phyloP scores from a whole-genome alignment of 2,888 invertebrate genomes.

The Caradrina clavipalpis region DNA sequence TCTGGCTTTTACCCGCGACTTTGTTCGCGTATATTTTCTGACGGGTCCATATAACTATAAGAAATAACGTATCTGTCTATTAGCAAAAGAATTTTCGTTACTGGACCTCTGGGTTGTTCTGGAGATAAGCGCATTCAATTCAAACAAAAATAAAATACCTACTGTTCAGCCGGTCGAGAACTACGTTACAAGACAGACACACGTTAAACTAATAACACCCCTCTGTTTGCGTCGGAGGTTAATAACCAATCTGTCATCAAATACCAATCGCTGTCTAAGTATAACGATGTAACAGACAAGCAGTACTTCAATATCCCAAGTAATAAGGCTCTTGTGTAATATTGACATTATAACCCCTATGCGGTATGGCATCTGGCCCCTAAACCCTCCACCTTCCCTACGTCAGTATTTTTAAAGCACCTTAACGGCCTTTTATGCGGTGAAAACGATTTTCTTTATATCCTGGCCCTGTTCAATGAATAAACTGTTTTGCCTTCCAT shows the following conservation, averaged over 20 bases:
- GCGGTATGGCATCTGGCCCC: conserved; percentile 43
- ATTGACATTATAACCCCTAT: conserved; percentile 43
- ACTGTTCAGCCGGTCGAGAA: too few species aligned
- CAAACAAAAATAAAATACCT: conserved; percentile 24
- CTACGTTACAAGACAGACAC: too few species aligned
- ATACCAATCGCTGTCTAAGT: conserved; percentile 11
- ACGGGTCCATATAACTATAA: too few species aligned
- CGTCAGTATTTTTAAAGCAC: conserved; percentile 61
- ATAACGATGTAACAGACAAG: conserved; percentile 32
- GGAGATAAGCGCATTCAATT: too few species aligned
- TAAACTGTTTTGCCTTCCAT: conserved; percentile 44
- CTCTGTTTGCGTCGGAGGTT: too few species aligned
- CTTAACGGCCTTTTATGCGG: conserved; percentile 56
- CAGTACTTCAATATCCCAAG: conserved; percentile 47
- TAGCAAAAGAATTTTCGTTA: too few species aligned
- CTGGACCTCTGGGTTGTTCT: too few species aligned
- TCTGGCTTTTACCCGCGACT: conserved; percentile 11
- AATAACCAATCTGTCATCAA: neutral
- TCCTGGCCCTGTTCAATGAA: conserved; percentile 41
- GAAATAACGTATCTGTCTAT: too few species aligned
- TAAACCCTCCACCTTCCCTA: conserved; percentile 44
- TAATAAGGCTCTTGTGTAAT: conserved; percentile 47
- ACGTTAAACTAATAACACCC: too few species aligned
- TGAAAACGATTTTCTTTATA: conserved; percentile 59
- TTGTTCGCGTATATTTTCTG: too few species aligned